Percentiles rank a stretch among this genome's conserved stretches.
These are phyloP conservation scores for Monochamus saltuarius DNA, from an alignment of 1,140 invertebrate species.

Conservation along the genomic window DNA sequence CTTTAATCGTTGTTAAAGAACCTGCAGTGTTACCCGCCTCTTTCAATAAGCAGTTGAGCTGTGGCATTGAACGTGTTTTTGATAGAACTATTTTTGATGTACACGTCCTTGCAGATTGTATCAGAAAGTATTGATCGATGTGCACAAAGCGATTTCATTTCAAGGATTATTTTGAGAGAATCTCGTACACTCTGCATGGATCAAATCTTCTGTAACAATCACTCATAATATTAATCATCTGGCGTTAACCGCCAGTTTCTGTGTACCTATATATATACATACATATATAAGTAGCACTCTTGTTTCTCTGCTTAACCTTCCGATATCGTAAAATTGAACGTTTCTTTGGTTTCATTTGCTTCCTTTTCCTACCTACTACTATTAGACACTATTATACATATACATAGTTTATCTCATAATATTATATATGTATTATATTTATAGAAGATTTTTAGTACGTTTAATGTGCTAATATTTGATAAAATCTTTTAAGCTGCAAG, in stretches of 20 bases:
- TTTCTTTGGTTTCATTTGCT: too few species aligned
- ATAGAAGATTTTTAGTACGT: conserved; percentile 27
- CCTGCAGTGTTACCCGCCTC: conserved; percentile 39
- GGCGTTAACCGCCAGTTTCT: conserved; percentile 16
- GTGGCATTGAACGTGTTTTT: conserved; percentile 45
- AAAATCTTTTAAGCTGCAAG: conserved; percentile 15
- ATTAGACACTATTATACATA: conserved; percentile 38
- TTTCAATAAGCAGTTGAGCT: conserved; percentile 42
- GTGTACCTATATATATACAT: conserved; percentile 30
- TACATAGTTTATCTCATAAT: conserved; percentile 40
- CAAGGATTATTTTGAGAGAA: not conserved
- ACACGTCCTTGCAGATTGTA: conserved; percentile 29
- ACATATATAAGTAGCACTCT: conserved; percentile 43
- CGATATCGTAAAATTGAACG: too few species aligned
- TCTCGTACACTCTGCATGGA: conserved; percentile 8
- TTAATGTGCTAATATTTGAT: conserved; percentile 27
- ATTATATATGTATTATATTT: conserved; percentile 38
- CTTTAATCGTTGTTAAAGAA: conserved; percentile 26
- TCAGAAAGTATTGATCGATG: not conserved
- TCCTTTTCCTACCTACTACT: conserved; percentile 25
- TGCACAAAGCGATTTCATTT: not conserved
- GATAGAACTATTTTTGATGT: conserved; percentile 49
- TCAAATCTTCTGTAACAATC: conserved; percentile 39
- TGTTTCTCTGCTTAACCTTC: conserved; percentile 50
- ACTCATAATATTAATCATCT: conserved; percentile 35